Evolutionary conservation across 2,888 invertebrate genomes (phyloP), one percentile per base, ranked within the genome.

Genomic region (Invenusta paracnida): DNA sequence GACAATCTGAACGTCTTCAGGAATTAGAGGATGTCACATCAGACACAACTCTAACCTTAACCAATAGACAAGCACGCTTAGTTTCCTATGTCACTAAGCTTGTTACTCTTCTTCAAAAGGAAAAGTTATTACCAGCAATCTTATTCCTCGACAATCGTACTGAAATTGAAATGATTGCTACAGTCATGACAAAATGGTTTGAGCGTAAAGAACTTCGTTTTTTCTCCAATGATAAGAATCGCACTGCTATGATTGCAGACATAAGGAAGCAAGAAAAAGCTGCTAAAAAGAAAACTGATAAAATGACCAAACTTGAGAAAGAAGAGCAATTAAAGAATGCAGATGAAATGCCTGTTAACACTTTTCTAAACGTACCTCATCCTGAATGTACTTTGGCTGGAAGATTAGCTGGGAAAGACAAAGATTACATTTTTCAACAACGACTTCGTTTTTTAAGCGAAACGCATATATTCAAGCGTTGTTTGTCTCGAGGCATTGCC

Each of bases 51-150:
- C 48, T 48, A 5, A 11, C 48, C 5, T 17, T 48, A 17, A 17
- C 5, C 48, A 17, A 48, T 5, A 48, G 48, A 17, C 5, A 48
- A 17, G 5, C 5, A 17, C 48, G 48, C 48, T 11, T 11, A 17
- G 17, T 48, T 17, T 11, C 48, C 48, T 48, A 48, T 17, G 17
- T 48, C 48, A 48, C 17, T 17, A 48, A 11, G 2, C 67, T 86
- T 28, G 48, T 86, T 0, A 30, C 82, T 5, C 28, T 23, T 1
- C 27, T 86, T 11, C 30, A 30, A 11, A 23, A 83, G 1, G 23
- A 66, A 28, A 73, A 73, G 31, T 66, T 83, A 66, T n/a, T 85
- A 29, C 86, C 86, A 29, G 86, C 84, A 11, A 73, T 86, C 28
- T 27, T 86, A 5, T 86, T 86, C 83, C 1, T 66, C 25, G 67